Percentiles rank a stretch among this genome's conserved stretches.
These are phyloP conservation scores for Drosophila varians DNA, from an alignment of 1,140 invertebrate genomes.

Conservation along the genomic window DNA sequence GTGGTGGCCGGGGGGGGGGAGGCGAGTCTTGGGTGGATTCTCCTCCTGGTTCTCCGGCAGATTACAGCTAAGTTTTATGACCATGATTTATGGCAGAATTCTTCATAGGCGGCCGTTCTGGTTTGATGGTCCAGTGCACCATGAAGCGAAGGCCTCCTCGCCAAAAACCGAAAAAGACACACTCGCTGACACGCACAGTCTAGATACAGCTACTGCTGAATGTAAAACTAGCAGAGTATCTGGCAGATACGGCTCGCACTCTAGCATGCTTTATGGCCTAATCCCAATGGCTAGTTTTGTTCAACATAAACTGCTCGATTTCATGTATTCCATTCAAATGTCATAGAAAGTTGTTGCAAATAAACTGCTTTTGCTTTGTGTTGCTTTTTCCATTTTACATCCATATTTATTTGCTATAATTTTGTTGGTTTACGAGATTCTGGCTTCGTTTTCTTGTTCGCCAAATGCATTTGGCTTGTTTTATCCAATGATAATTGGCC, in stretches of 20 bases:
- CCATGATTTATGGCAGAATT: conserved; percentile 79
- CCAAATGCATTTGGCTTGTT: conserved; percentile 37
- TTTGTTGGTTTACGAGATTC: conserved; percentile 16
- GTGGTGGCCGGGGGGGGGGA: no score
- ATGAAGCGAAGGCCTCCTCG: conserved; percentile 50
- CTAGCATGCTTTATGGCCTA: conserved; percentile 63
- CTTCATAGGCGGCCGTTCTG: conserved; percentile 81
- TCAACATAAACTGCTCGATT: conserved; percentile 79
- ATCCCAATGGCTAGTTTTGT: conserved; percentile 58
- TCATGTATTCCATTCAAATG: conserved; percentile 73
- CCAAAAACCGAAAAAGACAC: conserved; percentile 38
- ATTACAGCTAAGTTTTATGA: conserved; percentile 68
- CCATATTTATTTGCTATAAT: conserved; percentile 41
- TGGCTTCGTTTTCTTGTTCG: background rate
- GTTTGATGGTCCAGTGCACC: conserved; percentile 65
- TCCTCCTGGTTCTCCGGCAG: conserved; percentile 6
- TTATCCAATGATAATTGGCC: conserved; percentile 17
- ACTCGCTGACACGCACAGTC: conserved; percentile 60
- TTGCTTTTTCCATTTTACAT: conserved; percentile 1
- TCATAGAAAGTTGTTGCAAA: conserved; percentile 51
- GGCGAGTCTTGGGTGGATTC: conserved; percentile 6
- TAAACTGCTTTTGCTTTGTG: conserved; percentile 25
- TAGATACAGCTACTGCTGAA: conserved; percentile 19
- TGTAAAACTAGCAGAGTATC: conserved; percentile 8
- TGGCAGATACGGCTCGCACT: conserved; percentile 25